These are phyloP conservation scores for Ceratitis capitata DNA, from an alignment of 1,140 invertebrate species.

Conservation along the genomic window DNA sequence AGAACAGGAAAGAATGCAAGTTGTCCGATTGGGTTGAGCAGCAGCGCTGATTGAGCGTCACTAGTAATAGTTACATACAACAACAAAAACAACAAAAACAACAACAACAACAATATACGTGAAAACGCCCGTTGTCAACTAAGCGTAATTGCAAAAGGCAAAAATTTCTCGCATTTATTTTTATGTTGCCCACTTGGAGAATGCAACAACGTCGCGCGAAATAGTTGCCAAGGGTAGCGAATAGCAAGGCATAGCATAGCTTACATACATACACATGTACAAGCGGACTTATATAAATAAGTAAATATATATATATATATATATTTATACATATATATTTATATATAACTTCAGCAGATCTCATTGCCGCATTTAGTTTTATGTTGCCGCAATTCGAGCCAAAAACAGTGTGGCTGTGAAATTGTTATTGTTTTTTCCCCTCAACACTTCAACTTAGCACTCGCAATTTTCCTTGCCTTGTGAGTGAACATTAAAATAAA, in stretches of 20 bases:
- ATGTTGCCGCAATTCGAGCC: background rate
- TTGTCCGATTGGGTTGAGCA: background rate
- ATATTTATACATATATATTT: background rate
- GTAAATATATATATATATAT: background rate
- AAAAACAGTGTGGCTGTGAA: background rate
- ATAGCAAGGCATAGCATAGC: background rate
- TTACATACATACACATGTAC: background rate
- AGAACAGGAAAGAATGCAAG: background rate
- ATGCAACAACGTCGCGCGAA: background rate
- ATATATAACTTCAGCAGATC: background rate
- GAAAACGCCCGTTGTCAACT: background rate
- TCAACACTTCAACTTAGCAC: background rate
- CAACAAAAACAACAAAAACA: background rate
- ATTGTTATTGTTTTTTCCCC: background rate
- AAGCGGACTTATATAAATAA: background rate
- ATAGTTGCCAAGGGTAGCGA: background rate
- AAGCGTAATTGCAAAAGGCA: background rate
- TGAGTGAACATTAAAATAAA: background rate
- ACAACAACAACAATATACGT: too few relatives aligned
- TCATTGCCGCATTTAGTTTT: background rate
- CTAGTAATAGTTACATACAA: background rate
- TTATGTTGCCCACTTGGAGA: background rate
- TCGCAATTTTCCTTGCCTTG: background rate
- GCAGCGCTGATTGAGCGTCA: slow-evolving; percentile 6
- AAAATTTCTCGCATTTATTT: background rate